Percentiles rank a stretch among this genome's conserved stretches.
These are phyloP conservation scores for Ennomos erosarius DNA, from an alignment of 2,888 invertebrate genomes.

Conservation along the genomic window DNA sequence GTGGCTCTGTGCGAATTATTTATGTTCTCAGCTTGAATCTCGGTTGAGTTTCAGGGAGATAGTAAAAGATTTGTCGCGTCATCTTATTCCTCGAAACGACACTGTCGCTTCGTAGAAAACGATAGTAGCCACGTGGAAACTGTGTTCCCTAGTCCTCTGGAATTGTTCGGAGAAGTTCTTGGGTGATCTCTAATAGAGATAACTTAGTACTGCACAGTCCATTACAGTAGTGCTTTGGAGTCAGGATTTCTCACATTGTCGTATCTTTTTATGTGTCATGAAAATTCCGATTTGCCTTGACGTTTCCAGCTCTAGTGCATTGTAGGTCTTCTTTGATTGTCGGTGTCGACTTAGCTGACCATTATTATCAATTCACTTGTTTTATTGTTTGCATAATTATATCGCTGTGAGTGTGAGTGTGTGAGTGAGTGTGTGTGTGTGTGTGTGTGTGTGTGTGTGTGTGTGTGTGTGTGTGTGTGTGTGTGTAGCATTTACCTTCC, in stretches of 20 bases:
- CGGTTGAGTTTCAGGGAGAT: constrained; percentile 28
- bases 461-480: too few species aligned
- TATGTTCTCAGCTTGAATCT: constrained; percentile 59
- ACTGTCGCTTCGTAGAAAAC: constrained; percentile 26
- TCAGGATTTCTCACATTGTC: constrained; percentile 1
- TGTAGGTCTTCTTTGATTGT: not conserved
- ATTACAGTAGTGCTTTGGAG: not conserved
- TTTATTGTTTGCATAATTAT: too few species aligned
- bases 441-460: too few species aligned
- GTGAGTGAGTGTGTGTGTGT: too few species aligned
- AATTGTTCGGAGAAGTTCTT: constrained; percentile 8
- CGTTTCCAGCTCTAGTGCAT: not conserved
- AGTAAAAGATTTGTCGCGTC: constrained; percentile 33
- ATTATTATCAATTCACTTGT: too few species aligned
- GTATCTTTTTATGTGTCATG: constrained; percentile 9
- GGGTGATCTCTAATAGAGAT: constrained; percentile 5
- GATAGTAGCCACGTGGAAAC: constrained; percentile 39
- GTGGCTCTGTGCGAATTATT: constrained; percentile 56
- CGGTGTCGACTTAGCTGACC: not conserved
- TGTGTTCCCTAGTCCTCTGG: constrained; percentile 10
- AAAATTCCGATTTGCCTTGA: not conserved
- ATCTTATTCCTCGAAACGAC: constrained; percentile 16
- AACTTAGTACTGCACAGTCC: constrained; percentile 2
- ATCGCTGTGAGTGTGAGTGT: too few species aligned
- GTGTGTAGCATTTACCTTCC: too few species aligned